Base-by-base conservation (phyloP, 2,888 invertebrate genomes). In the Parapristionchus giblindavisi region DNA sequence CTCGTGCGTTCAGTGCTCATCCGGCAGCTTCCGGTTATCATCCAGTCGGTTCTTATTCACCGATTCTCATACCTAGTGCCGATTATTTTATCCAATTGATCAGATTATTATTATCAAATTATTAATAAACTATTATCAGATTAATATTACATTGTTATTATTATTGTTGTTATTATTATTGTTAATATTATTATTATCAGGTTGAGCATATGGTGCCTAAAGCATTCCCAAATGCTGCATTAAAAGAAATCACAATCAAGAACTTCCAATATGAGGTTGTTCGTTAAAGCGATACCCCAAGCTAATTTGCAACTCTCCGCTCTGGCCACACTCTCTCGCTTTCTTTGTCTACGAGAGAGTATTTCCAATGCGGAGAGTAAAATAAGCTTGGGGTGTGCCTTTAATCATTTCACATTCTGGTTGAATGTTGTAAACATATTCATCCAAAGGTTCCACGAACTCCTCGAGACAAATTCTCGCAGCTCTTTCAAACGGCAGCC, bases 251-350 rank as follows among this genome's bases (percentile, higher is more conserved):
- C 27, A 65, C 43, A 29, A 21, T 43, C 43, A 65, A 29, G 43
- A 65, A 65, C 29, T 43, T 65, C 29, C 40, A 65, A 27, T 65
- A 65, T 65, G 43, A 43, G 36, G 63, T 65, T n/a, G n/a, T n/a
- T n/a, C n/a, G n/a, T n/a, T n/a, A n/a, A n/a, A n/a, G n/a, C n/a
- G n/a, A n/a, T n/a, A n/a, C n/a, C n/a, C n/a, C n/a, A 1, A 43
- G 63, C 3, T 14, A 27, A 11, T n/a, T n/a, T 27, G 5, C 6
- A 29, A 32, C 21, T 32, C 2, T 43, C 43, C 8, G 3, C 2
- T 38, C 32, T 24, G 36, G 1, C 43, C n/a, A 21, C 14, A 29
- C 6, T 43, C 11, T 2, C 14, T 36, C n/a, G n/a, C n/a, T n/a
- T n/a, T n/a, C n/a, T n/a, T n/a, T n/a, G n/a, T n/a, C n/a, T n/a